Evolutionary conservation across 2,888 invertebrate species (phyloP).

Genomic region (Buathra laborator): DNA sequence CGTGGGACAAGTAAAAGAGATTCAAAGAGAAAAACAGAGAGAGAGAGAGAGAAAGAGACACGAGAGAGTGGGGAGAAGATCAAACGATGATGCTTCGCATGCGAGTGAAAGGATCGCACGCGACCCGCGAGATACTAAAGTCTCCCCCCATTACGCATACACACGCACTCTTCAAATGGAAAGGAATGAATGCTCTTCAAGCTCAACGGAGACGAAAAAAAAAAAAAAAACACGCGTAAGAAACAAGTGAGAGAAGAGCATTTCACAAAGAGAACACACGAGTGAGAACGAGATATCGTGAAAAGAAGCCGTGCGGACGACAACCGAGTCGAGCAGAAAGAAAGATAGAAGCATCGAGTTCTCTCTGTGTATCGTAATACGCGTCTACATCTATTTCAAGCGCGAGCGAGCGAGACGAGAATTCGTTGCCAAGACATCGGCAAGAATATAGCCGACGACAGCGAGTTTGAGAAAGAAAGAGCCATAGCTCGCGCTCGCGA

Average conservation of each 20-base stretch:
- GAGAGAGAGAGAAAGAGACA: background rate
- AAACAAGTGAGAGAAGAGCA: conserved; percentile 10
- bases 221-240: conserved; percentile 17
- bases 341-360: background rate
- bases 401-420: conserved; percentile 15
- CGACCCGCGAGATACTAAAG: conserved; percentile 29
- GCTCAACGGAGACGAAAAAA: background rate
- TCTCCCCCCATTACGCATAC: conserved; percentile 13
- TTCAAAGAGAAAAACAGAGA: no score
- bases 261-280: background rate
- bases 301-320: conserved; percentile 16
- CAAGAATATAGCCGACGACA: conserved; percentile 22
- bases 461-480: conserved; percentile 50
- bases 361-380: conserved; percentile 22
- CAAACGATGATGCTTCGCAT: conserved; percentile 31
- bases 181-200: conserved; percentile 20
- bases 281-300: conserved; percentile 31
- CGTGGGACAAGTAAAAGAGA: background rate
- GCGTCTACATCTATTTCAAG: conserved; percentile 14
- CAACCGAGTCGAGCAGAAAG: background rate
- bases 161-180: conserved; percentile 10
- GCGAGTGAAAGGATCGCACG: conserved; percentile 67
- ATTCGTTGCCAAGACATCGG: background rate
- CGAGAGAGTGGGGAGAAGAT: background rate
- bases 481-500: conserved; percentile 40